These are phyloP conservation scores for Lates japonicus DNA, from an alignment of 2,797 vertebrate species.

Conservation along the genomic window DNA sequence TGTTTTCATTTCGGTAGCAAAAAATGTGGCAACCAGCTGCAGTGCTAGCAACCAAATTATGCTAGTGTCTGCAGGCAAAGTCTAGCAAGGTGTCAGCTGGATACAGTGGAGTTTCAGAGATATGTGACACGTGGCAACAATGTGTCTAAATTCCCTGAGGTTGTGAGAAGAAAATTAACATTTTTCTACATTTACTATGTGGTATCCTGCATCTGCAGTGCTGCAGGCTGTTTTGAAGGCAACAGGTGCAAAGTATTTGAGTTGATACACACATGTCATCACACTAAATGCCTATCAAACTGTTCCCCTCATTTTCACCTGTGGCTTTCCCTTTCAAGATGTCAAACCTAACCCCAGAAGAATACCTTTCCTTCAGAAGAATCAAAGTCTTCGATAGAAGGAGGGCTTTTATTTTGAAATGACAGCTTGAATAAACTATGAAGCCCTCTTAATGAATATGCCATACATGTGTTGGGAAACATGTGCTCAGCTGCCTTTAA, in stretches of 20 bases:
- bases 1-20: slow-evolving; percentile 65
- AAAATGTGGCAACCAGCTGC: slow-evolving; percentile 29
- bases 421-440: slow-evolving; percentile 46
- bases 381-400: slow-evolving; percentile 34
- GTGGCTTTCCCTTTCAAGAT: slow-evolving; percentile 20
- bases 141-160: slow-evolving; percentile 24
- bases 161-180: slow-evolving; percentile 9
- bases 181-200: slow-evolving; percentile 31
- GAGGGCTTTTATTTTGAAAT: slow-evolving; percentile 62
- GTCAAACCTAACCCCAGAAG: slow-evolving; percentile 36
- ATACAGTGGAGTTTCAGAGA: slow-evolving; percentile 18
- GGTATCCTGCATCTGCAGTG: slow-evolving; percentile 16
- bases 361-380: slow-evolving; percentile 22
- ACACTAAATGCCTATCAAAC: slow-evolving; percentile 34
- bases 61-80: slow-evolving; percentile 47
- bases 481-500: slow-evolving; percentile 52
- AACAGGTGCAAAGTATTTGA: slow-evolving; percentile 30
- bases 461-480: slow-evolving; percentile 40
- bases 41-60: slow-evolving; percentile 24
- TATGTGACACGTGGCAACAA: slow-evolving; percentile 46
- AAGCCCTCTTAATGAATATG: slow-evolving; percentile 45
- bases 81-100: slow-evolving; percentile 41
- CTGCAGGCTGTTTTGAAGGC: slow-evolving; percentile 40
- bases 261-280: slow-evolving; percentile 11
- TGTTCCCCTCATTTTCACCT: slow-evolving; percentile 11